A percentile compares a stretch with the other conserved stretches of the same genome.
phyloP scores from a whole-genome alignment of 2,888 invertebrate species.

The Pammene aurita region DNA sequence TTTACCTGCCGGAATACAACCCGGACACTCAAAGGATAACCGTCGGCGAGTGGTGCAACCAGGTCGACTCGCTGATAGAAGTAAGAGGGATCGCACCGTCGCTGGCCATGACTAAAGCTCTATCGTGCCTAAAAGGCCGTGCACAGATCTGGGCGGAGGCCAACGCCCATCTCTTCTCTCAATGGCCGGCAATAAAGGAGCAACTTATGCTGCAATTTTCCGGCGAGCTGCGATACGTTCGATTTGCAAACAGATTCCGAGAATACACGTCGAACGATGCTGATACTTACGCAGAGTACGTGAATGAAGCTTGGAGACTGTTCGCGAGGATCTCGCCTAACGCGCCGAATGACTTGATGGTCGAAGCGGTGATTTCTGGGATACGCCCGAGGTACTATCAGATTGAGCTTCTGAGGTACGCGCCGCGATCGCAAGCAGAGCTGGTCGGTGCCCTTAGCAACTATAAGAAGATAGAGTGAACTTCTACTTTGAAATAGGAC shows the following conservation, averaged over 20 bases:
- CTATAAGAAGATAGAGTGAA: constrained; percentile 3
- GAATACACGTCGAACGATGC: constrained; percentile 20
- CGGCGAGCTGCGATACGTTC: constrained; percentile 18
- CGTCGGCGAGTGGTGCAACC: constrained; percentile 20
- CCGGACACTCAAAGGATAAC: constrained; percentile 18
- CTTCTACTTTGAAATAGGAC: neutral
- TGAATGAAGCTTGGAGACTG: constrained; percentile 12
- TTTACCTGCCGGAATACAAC: constrained; percentile 18
- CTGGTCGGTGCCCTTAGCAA: constrained; percentile 7
- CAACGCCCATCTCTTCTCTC: constrained; percentile 17
- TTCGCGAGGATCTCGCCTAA: constrained; percentile 24
- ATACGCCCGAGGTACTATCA: constrained; percentile 23
- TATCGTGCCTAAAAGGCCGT: constrained; percentile 17
- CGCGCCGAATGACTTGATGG: constrained; percentile 14
- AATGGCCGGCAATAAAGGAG: constrained; percentile 14
- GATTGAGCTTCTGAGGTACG: constrained; percentile 12
- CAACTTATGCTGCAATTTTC: neutral
- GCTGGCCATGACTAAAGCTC: constrained; percentile 16
- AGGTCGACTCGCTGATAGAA: constrained; percentile 11
- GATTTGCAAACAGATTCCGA: constrained; percentile 13
- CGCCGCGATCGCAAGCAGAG: constrained; percentile 17
- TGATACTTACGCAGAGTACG: constrained; percentile 12
- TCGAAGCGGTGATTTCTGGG: constrained; percentile 20
- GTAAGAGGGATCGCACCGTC: constrained; percentile 8
- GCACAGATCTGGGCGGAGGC: constrained; percentile 25